Percentiles rank a stretch among this genome's conserved stretches.
Conservation (phyloP, 2,888 invertebrate species). For the Papilio elwesi region DNA sequence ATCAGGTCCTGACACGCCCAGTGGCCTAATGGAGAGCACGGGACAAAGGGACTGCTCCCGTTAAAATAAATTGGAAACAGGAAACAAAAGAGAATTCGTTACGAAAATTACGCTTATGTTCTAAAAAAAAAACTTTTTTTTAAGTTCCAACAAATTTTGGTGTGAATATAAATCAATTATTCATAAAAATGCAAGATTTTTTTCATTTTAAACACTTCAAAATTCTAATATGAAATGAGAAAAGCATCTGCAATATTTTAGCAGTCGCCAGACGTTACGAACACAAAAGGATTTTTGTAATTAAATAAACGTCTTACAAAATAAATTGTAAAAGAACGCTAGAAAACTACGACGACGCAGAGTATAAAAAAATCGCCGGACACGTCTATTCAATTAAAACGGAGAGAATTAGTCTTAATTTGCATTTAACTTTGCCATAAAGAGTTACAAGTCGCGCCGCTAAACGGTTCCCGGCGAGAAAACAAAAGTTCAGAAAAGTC, state of each 20-base stretch:
- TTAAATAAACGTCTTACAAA: slow-evolving; percentile 24
- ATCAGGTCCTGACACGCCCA: slow-evolving; percentile 62
- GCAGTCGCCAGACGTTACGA: background rate
- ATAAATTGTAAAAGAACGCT: slow-evolving; percentile 17
- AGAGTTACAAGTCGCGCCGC: slow-evolving; percentile 42
- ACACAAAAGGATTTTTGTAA: slow-evolving; percentile 11
- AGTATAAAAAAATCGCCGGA: slow-evolving; percentile 21
- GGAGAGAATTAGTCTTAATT: slow-evolving; percentile 47
- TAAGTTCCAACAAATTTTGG: no score
- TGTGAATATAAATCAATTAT: no score
- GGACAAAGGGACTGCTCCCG: slow-evolving; percentile 56
- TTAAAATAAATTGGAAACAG: slow-evolving; percentile 55
- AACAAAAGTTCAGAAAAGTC: slow-evolving; percentile 41
- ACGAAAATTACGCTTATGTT: slow-evolving; percentile 8
- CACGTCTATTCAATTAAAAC: slow-evolving; percentile 42
- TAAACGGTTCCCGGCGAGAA: slow-evolving; percentile 48
- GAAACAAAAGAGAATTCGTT: slow-evolving; percentile 34
- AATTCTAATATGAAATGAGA: background rate
- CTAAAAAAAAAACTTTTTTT: background rate
- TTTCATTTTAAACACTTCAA: no score
- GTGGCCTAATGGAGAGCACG: slow-evolving; percentile 54
- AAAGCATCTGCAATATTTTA: background rate
- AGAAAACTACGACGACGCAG: slow-evolving; percentile 20
- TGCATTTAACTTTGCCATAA: slow-evolving; percentile 50
- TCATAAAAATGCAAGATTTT: no score